phyloP scores from a whole-genome alignment of 2,888 invertebrate species.

The Diloba caeruleocephala region DNA sequence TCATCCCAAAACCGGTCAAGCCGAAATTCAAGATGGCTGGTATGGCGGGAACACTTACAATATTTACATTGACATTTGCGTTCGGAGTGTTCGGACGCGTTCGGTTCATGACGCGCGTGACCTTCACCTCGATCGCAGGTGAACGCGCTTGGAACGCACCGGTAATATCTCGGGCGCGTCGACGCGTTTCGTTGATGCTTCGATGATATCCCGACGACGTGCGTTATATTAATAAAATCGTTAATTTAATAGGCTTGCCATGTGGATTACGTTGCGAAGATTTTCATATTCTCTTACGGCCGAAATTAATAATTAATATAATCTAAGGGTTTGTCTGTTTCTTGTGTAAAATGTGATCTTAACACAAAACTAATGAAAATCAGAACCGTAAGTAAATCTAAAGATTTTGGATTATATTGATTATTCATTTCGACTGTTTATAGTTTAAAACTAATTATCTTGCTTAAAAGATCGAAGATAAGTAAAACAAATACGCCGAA shows the following conservation, averaged over 20 bases:
- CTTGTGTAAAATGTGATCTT: too few species aligned
- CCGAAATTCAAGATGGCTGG: conserved; percentile 81
- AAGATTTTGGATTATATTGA: too few species aligned
- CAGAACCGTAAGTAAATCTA: too few species aligned
- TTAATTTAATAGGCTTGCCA: conserved; percentile 20
- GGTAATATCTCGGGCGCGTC: conserved; percentile 53
- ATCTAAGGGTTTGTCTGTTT: too few species aligned
- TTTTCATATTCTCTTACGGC: conserved; percentile 25
- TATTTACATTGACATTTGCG: conserved; percentile 80
- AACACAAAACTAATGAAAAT: too few species aligned
- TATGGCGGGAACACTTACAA: conserved; percentile 73
- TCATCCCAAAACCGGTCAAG: conserved; percentile 76
- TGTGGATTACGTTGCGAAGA: conserved; percentile 19
- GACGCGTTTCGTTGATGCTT: conserved; percentile 51
- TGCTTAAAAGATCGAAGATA: too few species aligned
- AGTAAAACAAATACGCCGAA: too few species aligned
- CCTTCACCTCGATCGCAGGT: conserved; percentile 87
- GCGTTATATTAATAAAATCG: conserved; percentile 22
- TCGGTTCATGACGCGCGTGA: conserved; percentile 73
- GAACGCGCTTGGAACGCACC: conserved; percentile 74
- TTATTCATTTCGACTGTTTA: too few species aligned
- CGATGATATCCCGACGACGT: conserved; percentile 25
- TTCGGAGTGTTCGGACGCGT: conserved; percentile 69
- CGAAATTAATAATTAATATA: too few species aligned
- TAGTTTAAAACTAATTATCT: too few species aligned